Evolutionary conservation across 1,140 invertebrate genomes (phyloP).

Genomic region (Ceratina calcarata): DNA sequence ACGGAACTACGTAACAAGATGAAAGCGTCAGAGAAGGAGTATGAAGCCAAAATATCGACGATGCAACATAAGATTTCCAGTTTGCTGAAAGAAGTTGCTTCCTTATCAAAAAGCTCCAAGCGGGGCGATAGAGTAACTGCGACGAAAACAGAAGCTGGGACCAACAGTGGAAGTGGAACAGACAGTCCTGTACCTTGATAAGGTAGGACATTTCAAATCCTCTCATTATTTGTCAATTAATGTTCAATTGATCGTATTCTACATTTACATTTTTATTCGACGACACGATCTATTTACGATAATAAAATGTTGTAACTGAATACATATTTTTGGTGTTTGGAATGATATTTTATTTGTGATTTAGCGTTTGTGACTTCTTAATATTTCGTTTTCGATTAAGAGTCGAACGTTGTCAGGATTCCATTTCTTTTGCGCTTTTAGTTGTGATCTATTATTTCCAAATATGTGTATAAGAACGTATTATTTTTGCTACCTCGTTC

Average conservation of each 20-base stretch:
- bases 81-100: conserved; percentile 91
- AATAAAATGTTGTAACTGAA: conserved; percentile 38
- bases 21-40: conserved; percentile 89
- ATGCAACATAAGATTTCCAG: conserved; percentile 89
- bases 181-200: conserved; percentile 84
- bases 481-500: conserved; percentile 33
- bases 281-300: conserved; percentile 27
- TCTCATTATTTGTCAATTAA: conserved; percentile 42
- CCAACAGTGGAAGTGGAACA: conserved; percentile 88
- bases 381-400: conserved; percentile 20
- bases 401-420: conserved; percentile 25
- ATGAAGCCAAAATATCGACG: conserved; percentile 89
- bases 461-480: conserved; percentile 24
- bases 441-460: conserved; percentile 17
- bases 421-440: conserved; percentile 31
- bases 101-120: conserved; percentile 89
- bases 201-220: conserved; percentile 66
- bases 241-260: conserved; percentile 27
- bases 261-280: conserved; percentile 37
- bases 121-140: conserved; percentile 81
- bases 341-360: conserved; percentile 37
- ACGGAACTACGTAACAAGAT: conserved; percentile 92
- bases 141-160: conserved; percentile 80
- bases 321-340: conserved; percentile 25
- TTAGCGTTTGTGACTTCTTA: conserved; percentile 25